Evolutionary conservation across 1,140 invertebrate species (phyloP), one percentile per base, ranked within the genome.

Genomic region (Solenopsis invicta): DNA sequence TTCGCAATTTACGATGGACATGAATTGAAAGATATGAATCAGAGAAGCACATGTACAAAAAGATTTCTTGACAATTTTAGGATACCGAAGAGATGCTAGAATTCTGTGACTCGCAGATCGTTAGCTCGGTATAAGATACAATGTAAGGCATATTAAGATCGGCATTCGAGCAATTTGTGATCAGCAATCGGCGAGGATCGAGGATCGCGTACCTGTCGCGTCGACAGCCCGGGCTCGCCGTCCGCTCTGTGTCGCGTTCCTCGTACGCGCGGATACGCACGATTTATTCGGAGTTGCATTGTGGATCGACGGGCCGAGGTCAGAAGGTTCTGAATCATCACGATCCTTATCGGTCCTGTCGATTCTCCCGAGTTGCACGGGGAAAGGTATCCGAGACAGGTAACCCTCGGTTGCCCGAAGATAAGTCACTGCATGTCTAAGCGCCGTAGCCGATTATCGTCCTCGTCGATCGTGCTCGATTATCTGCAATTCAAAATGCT

Each of bases 341-440:
- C 78, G 91, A 89, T 89, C 45, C 52, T 91, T 90, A 91, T 92
- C 90, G 88, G 61, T 62, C 82, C 88, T 85, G 81, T 88, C 90
- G 78, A 77, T 69, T 91, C 86, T 82, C 88, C 78, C 82, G 77
- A 69, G 77, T 87, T 88, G 86, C 90, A 89, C 82, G 69, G 75
- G 61, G 41, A 89, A 91, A 91, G 87, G 89, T 91, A 91, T 91
- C 90, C 86, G 84, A 88, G 91, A 91, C 86, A 90, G 87, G 86
- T 90, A 91, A 91, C 82, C 78, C 88, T 87, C 78, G 87, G 85
- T 66, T 87, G 80, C 74, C n/a, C 89, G 85, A 85, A 89, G 91
- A 91, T 92, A 92, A 92, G 91, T 92, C 91, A 88, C 91, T 89
- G 91, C 91, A 92, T 92, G 91, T 92, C 91, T 92, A 92, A 91